Evolutionary conservation across 2,113 vertebrate genomes (phyloP).

Genomic region (Hucho hucho): DNA sequence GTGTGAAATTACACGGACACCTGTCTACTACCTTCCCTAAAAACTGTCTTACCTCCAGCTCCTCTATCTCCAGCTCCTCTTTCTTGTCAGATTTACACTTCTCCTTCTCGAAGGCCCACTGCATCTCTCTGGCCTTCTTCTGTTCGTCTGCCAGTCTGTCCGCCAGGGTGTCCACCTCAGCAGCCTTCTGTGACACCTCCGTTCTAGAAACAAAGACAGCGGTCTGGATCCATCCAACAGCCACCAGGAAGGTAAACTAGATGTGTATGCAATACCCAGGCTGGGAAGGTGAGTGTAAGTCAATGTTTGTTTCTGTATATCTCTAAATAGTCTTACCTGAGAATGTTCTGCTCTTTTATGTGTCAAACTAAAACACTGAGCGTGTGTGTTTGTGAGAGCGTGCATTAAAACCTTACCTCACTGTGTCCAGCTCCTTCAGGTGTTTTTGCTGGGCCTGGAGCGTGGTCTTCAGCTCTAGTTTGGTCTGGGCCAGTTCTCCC

Average conservation of each 20-base stretch:
- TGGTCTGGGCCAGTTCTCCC: slow-evolving; percentile 86
- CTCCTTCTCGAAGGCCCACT: slow-evolving; percentile 89
- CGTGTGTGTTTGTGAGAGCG: neutral
- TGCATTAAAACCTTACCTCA: slow-evolving; percentile 75
- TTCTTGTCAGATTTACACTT: slow-evolving; percentile 75
- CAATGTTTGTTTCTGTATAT: too few relatives aligned
- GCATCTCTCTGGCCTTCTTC: slow-evolving; percentile 83
- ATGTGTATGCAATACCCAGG: neutral
- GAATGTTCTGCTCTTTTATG: too few relatives aligned
- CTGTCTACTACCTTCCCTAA: neutral
- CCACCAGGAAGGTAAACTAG: neutral
- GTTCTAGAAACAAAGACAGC: slow-evolving; percentile 65
- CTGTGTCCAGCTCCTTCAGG: slow-evolving; percentile 86
- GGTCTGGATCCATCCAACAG: neutral
- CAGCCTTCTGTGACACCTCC: slow-evolving; percentile 84
- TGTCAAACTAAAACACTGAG: neutral
- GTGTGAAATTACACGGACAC: too few relatives aligned
- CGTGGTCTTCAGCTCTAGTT: slow-evolving; percentile 86
- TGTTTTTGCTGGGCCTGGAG: slow-evolving; percentile 89
- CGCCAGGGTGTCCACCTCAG: slow-evolving; percentile 80
- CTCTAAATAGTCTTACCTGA: too few relatives aligned
- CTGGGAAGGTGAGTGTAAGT: too few relatives aligned
- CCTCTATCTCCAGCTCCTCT: slow-evolving; percentile 81
- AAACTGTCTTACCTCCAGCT: slow-evolving; percentile 81
- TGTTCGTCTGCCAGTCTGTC: slow-evolving; percentile 83